Evolutionary conservation across 2,113 vertebrate species (phyloP).

Genomic region (Pterocles orientalis): DNA sequence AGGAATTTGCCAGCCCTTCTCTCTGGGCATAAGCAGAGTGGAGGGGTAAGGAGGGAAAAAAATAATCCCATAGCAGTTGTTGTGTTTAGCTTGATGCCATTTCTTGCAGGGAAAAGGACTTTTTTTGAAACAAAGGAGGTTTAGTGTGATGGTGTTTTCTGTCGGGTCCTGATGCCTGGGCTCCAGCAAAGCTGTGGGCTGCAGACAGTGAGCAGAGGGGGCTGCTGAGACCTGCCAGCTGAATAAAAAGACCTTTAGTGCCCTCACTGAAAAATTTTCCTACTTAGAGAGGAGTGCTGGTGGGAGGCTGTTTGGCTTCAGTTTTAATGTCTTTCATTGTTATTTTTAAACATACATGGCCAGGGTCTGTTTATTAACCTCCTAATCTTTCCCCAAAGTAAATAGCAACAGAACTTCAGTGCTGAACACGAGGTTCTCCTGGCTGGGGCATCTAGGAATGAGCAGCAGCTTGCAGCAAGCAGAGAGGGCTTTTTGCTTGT

Average conservation of each 20-base stretch:
- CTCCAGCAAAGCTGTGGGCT: neutral
- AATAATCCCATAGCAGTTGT: neutral
- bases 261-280: slow-evolving; percentile 28
- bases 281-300: neutral
- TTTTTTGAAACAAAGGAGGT: neutral
- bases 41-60: neutral
- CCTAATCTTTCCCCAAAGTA: neutral
- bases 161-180: neutral
- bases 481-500: neutral
- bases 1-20: neutral
- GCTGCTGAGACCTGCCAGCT: slow-evolving; percentile 31
- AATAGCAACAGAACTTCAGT: neutral
- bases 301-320: slow-evolving; percentile 34
- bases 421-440: neutral
- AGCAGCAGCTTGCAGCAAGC: neutral
- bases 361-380: neutral
- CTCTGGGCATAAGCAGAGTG: neutral
- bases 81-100: neutral
- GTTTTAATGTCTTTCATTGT: slow-evolving; percentile 45
- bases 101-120: neutral
- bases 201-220: neutral
- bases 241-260: neutral
- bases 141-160: neutral
- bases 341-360: neutral
- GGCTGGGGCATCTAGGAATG: neutral